Evolutionary conservation across 2,113 vertebrate species (phyloP), one percentile per base, ranked within the genome.

Genomic region (Brachyistius frenatus): DNA sequence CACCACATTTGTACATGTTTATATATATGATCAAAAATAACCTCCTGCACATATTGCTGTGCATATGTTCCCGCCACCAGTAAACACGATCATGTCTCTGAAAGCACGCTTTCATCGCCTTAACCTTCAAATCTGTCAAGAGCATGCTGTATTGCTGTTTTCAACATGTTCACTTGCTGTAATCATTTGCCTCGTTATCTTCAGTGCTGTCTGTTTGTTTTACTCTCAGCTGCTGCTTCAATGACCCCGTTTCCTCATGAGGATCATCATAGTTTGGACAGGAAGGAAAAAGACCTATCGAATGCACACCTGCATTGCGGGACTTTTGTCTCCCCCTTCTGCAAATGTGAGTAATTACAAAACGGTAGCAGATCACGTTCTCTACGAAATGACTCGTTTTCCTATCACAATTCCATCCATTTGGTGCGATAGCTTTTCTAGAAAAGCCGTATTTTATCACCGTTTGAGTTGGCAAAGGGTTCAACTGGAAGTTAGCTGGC

Each of bases 161-260:
- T 64, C 54, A 73, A 70, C 83, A 78, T 80, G 80, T 87, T 84
- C 66, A 62, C 74, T 81, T 30, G 62, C 74, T 73, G 67, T 84
- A 81, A 82, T 89, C 78, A 88, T 84, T 83, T 83, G 83, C 77
- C 71, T 91, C 83, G 80, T 91, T 88, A 91, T 86, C 80, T 81
- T 71, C 46, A 33, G 35, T 3, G 39, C 56, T 72, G 49, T 66
- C 46, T 86, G 49, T 88, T 80, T 86, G 62, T 74, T 88, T 78
- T 68, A 78, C 49, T 87, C 69, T 58, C 77, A 66, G 80, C 63
- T 71, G 72, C 76, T 41, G 64, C 67, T 37, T 61, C 68, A 72
- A 69, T 69, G 78, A 78, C 83, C 79, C 66, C 1, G 56, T 46
- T 75, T 31, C 47, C 84, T 56, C 36, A 3, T 6, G 36, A 58